Base-by-base conservation (phyloP, 2,113 vertebrate genomes). In the Tachysurus vachellii region DNA sequence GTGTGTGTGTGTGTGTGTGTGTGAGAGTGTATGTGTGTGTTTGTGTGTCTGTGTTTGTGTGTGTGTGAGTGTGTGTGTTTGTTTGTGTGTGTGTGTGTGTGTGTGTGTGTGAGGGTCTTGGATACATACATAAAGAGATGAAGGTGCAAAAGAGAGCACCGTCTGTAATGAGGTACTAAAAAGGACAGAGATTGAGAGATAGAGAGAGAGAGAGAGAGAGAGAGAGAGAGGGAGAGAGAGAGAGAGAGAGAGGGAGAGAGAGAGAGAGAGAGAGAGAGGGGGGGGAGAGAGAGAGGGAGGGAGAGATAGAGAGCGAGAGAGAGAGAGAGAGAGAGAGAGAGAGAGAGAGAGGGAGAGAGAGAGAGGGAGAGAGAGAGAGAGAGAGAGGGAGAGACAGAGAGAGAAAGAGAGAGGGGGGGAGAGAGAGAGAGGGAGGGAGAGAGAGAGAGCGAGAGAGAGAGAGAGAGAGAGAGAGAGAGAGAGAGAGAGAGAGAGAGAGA, bases 1-100 rank as follows among this genome's bases (percentile, higher is more conserved):
- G 71, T 70, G 66, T 71, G 62, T 70, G 66, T 70, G 71, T 70
- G 66, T 71, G 62, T 70, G 66, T 70, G 71, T 70, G 66, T 71
- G 62, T 70, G 66, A 36, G 71, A 47, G 36, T 23, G 42, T 76
- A 2, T 36, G 36, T 36, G 36, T 36, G 36, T 36, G 36, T 36
- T n/a, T n/a, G 36, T 36, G 36, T 36, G 1, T 36, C 1, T 36
- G 36, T 36, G 36, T 36, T 36, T 36, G 36, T 36, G 36, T 36
- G 36, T 36, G 36, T 36, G 36, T 36, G 36, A 1, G 36, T 36
- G 36, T 36, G 36, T 36, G 36, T 36, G 36, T 36, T 1, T 36
- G 36, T 36, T 1, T 36, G 36, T 36, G 1, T 36, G 36, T 36
- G 36, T 36, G 36, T 36, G 36, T 36, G 36, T 36, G 36, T 36